A percentile compares a stretch with the other conserved stretches of the same genome.
Evolutionary conservation across 2,797 vertebrate genomes (phyloP).

Genomic region (Saxicola maurus): DNA sequence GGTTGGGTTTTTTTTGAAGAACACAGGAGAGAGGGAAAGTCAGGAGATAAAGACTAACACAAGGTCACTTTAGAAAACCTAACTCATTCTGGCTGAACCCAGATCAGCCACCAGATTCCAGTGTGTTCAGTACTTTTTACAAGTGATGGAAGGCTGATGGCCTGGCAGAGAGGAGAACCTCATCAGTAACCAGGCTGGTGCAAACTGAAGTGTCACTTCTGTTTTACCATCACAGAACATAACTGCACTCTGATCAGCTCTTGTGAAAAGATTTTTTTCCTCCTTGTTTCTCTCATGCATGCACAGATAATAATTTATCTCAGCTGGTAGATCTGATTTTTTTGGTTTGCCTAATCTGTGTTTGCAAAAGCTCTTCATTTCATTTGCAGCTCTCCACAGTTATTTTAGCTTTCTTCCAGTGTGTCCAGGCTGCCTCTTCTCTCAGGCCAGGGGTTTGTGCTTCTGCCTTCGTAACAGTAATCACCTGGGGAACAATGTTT

Average conservation of each 20-base stretch:
- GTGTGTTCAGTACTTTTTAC: not conserved
- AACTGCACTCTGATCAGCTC: not conserved
- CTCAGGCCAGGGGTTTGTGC: not conserved
- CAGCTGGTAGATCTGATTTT: not conserved
- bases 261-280: not conserved
- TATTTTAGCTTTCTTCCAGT: not conserved
- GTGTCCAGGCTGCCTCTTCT: not conserved
- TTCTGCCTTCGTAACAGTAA: not conserved
- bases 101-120: not conserved
- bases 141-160: not conserved
- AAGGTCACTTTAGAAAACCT: not conserved
- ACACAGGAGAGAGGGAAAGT: not conserved
- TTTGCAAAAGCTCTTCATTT: not conserved
- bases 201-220: not conserved
- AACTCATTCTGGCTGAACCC: not conserved
- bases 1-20: not conserved
- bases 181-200: not conserved
- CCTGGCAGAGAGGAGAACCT: not conserved
- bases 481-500: conserved; percentile 36
- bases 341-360: not conserved
- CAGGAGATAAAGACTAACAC: not conserved
- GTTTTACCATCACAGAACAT: not conserved
- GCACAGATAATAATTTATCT: not conserved
- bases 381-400: not conserved
- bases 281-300: not conserved